Percentiles rank a stretch among this genome's conserved stretches.
phyloP scores from a whole-genome alignment of 64 coral and sea anemone genomes.

The Cladopsammia gracilis region DNA sequence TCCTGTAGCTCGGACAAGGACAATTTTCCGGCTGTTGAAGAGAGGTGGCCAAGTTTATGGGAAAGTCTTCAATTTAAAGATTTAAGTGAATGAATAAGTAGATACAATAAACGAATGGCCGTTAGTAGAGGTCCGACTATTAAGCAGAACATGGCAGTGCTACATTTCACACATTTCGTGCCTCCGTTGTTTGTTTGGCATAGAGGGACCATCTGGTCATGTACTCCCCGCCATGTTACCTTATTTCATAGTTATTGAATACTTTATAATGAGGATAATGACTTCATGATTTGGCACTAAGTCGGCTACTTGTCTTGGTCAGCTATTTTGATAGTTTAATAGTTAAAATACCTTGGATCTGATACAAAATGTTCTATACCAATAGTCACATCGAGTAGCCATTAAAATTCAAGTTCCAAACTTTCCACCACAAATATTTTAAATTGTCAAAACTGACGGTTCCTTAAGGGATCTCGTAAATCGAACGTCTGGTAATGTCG shows the following conservation, averaged over 20 bases:
- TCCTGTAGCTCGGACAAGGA: too few species aligned
- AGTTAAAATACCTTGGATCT: not conserved
- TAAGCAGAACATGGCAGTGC: too few species aligned
- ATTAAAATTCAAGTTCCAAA: not conserved
- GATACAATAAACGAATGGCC: too few species aligned
- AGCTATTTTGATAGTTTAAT: not conserved
- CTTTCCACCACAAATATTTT: not conserved
- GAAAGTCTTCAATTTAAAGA: not conserved
- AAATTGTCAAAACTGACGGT: not conserved
- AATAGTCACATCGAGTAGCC: too few species aligned
- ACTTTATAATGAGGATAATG: conserved; percentile 3
- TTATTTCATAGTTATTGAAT: not conserved
- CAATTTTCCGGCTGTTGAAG: too few species aligned
- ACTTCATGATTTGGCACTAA: not conserved
- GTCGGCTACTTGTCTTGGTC: not conserved
- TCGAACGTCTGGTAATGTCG: not conserved
- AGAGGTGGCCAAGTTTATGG: too few species aligned
- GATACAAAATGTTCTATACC: not conserved
- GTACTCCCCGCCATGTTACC: not conserved
- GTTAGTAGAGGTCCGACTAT: too few species aligned
- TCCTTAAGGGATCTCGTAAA: not conserved
- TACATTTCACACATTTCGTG: too few species aligned
- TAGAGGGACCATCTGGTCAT: not conserved
- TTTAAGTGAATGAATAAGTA: too few species aligned
- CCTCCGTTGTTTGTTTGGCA: not conserved